These are phyloP conservation scores for Oceanodroma leucorhoa DNA, from an alignment of 2,797 vertebrate species.

Conservation along the genomic window DNA sequence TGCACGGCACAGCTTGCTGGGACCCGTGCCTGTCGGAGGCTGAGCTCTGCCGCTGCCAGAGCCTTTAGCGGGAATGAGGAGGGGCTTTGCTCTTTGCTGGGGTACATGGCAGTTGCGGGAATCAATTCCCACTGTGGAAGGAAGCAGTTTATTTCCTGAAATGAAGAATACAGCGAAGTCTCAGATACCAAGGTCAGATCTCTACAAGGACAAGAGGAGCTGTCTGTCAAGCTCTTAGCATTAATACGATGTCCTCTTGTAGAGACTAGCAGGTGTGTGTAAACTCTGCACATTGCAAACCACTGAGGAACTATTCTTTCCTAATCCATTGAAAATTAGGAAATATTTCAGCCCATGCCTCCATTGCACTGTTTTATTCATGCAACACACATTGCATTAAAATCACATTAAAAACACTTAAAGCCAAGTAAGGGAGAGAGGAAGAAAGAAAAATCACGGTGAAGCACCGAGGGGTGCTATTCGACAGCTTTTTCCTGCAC, in stretches of 20 bases:
- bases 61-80: background rate
- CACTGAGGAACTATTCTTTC: background rate
- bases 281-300: background rate
- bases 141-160: background rate
- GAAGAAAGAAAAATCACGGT: background rate
- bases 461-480: background rate
- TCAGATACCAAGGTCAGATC: background rate
- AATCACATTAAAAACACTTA: background rate
- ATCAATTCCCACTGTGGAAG: background rate
- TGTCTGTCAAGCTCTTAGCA: background rate
- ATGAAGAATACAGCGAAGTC: background rate
- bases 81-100: background rate
- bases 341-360: background rate
- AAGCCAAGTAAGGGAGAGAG: background rate
- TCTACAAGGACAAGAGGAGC: background rate
- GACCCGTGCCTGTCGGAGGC: accelerated
- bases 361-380: background rate
- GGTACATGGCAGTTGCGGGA: background rate
- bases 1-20: accelerated
- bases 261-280: background rate
- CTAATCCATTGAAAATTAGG: background rate
- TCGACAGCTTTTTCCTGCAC: background rate
- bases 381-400: background rate
- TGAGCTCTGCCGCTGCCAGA: background rate
- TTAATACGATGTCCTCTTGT: background rate